Conservation (phyloP, 2,888 invertebrate species). For the Darwinula stevensoni region DNA sequence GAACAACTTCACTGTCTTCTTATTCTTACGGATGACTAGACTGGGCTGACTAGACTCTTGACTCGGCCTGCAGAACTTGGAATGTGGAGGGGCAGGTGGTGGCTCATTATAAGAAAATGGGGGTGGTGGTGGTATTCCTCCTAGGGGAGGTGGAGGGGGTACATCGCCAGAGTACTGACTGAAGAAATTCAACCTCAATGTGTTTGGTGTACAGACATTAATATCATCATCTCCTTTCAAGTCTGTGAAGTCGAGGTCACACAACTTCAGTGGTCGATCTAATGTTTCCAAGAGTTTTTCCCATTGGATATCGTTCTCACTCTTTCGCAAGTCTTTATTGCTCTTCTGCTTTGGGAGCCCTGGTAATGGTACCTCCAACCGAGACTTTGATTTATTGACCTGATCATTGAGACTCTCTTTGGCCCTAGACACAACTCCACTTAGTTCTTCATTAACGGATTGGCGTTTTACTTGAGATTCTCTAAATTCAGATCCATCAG, state of each 20-base stretch:
- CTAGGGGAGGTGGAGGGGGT: conserved; percentile 21
- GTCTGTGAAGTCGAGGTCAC: conserved; percentile 91
- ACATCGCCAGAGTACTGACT: no score
- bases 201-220: no score
- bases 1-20: conserved; percentile 88
- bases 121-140: conserved; percentile 12
- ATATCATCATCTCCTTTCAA: conserved; percentile 57
- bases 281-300: conserved; percentile 28
- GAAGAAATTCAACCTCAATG: no score
- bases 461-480: no score
- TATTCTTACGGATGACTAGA: conserved; percentile 28
- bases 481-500: no score
- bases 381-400: conserved; percentile 59
- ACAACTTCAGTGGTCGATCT: conserved; percentile 32
- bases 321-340: conserved; percentile 37
- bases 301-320: conserved; percentile 85
- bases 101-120: no score
- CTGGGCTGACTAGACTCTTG: not conserved
- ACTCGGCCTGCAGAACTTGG: no score
- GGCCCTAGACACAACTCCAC: conserved; percentile 68
- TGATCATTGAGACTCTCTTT: conserved; percentile 53
- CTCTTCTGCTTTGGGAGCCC: not conserved
- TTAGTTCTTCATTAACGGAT: conserved; percentile 31
- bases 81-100: no score
- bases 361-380: conserved; percentile 25